Base-by-base conservation (phyloP, 1,140 invertebrate species). In the Ephestia elutella region DNA sequence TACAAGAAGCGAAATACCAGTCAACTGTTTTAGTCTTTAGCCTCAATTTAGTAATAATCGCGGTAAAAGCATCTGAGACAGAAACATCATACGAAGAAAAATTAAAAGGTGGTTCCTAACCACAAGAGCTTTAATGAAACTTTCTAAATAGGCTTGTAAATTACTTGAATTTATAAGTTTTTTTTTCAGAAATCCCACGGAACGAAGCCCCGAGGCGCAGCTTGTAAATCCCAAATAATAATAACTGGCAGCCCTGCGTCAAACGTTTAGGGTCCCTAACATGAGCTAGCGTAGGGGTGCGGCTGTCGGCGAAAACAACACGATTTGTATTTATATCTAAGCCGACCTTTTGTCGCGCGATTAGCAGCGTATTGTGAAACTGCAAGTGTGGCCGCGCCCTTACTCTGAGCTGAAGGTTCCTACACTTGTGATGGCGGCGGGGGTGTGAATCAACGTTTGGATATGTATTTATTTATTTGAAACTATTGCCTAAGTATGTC, bases 281-380 rank as follows among this genome's bases (percentile, higher is more conserved):
- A 38, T 57, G 62, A 62, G 59, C 44, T 60, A 62, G 59, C 44
- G 32, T 71, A 53, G 50, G 50, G 50, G 62, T 62, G 69, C 74
- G 78, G 80, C 75, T 70, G 67, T 70, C 68, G 68, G 80, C 82
- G 78, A 86, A 84, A 86, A 86, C 82, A 84, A 86, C 82, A 82
- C 82, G 82, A 84, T 86, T 81, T 83, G 79, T 82, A 86, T 83
- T 86, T 80, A 82, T 83, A 81, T 80, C 79, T 82, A 80, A 86
- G 82, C 80, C 79, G 73, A 74, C 66, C 71, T 79, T 81, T 86
- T 86, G 82, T 86, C 70, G 71, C 62, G 74, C 82, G 80, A 86
- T 86, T 86, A 86, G 80, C 61, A 72, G 63, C 71, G 73, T 73
- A 83, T 80, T 83, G 78, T 80, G 63, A 59, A 59, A 64, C 53